Conservation (phyloP, 2,888 invertebrate species). For the Dicycla oo region DNA sequence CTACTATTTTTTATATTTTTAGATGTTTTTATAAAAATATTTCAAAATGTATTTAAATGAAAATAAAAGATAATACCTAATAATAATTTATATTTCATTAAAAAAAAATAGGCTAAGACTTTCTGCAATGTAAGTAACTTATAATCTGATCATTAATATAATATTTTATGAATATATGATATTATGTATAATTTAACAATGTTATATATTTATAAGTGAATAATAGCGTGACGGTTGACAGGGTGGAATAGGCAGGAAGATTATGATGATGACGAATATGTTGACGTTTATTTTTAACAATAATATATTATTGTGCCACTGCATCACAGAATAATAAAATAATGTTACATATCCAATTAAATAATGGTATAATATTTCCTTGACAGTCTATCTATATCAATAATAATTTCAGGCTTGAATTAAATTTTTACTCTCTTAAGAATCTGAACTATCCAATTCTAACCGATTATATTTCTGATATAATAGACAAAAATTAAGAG, state of each 20-base stretch:
- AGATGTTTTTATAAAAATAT: no score
- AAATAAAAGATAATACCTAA: no score
- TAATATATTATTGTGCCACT: not conserved
- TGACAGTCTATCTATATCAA: not conserved
- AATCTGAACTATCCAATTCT: not conserved
- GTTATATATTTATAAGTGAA: no score
- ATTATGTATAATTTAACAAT: no score
- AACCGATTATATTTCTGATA: not conserved
- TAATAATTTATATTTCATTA: not conserved
- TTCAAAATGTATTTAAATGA: no score
- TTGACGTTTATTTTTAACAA: no score
- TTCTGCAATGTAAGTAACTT: not conserved
- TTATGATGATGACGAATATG: no score
- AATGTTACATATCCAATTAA: not conserved
- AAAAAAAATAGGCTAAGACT: not conserved
- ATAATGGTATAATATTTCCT: conserved; percentile 4
- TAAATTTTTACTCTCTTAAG: not conserved
- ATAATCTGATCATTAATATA: not conserved
- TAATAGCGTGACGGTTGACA: no score
- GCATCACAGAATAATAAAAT: not conserved
- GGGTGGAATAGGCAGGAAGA: no score
- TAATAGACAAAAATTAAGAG: no score
- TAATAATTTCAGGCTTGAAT: not conserved
- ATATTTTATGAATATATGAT: not conserved
- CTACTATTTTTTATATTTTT: no score